A percentile compares a stretch with the other conserved stretches of the same genome.
These are phyloP conservation scores for Halocynthia aurantium DNA, from an alignment of 23 tunicate genomes.

Conservation along the genomic window DNA sequence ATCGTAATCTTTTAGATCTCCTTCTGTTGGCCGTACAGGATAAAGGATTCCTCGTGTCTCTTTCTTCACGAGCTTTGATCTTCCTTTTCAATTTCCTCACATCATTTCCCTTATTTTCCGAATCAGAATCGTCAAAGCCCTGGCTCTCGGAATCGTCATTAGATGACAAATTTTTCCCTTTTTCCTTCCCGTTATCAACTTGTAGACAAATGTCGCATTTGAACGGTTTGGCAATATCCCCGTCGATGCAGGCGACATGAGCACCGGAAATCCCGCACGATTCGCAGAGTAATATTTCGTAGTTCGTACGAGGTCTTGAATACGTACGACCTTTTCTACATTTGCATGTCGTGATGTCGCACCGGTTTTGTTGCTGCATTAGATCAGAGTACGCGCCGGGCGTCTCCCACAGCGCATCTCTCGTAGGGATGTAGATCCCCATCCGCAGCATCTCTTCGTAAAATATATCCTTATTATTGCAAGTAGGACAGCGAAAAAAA, in stretches of 20 bases:
- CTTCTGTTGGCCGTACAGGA: too few species aligned
- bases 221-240: background rate
- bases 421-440: constrained; percentile 80
- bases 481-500: constrained; percentile 87
- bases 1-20: too few species aligned
- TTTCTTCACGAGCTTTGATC: too few species aligned
- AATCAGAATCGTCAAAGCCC: too few species aligned
- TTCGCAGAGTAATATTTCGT: constrained; percentile 69
- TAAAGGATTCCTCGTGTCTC: too few species aligned
- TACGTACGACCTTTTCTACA: constrained; percentile 79
- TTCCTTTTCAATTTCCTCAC: too few species aligned
- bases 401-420: constrained; percentile 93
- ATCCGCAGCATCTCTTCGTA: constrained; percentile 49
- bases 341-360: constrained; percentile 42
- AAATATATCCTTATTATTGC: constrained; percentile 53
- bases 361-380: constrained; percentile 34
- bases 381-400: constrained; percentile 73
- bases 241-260: constrained; percentile 49
- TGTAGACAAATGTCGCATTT: constrained; percentile 11
- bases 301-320: constrained; percentile 23
- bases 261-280: constrained; percentile 73
- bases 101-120: too few species aligned
- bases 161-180: background rate
- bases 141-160: too few species aligned
- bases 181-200: background rate